Percentiles rank a stretch among this genome's conserved stretches.
These are phyloP conservation scores for Anoplopoma fimbria DNA, from an alignment of 2,113 vertebrate species.

Conservation along the genomic window DNA sequence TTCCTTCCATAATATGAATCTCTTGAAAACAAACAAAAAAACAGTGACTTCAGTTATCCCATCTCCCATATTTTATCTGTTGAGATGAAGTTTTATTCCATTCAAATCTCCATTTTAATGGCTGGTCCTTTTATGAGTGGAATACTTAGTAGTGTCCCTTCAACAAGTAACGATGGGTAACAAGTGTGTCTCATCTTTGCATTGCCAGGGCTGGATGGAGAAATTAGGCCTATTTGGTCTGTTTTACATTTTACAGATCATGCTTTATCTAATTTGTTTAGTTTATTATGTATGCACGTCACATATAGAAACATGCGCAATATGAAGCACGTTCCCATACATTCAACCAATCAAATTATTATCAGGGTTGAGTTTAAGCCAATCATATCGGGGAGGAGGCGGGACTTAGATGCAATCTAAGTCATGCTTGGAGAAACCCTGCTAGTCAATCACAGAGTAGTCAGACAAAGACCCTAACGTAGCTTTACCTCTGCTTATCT, in stretches of 20 bases:
- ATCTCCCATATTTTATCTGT: neutral
- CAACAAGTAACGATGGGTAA: neutral
- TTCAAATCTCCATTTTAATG: too few species aligned
- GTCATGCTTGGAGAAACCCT: too few species aligned
- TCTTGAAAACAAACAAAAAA: neutral
- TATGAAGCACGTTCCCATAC: neutral
- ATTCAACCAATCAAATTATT: constrained; percentile 2
- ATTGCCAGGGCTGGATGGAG: neutral
- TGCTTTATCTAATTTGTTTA: neutral
- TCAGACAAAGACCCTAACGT: neutral
- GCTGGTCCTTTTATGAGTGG: neutral
- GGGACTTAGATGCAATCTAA: too few species aligned
- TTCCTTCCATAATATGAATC: neutral
- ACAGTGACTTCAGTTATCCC: neutral
- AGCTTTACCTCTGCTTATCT: neutral
- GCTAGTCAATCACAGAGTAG: neutral
- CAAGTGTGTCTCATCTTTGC: neutral
- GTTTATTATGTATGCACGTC: neutral
- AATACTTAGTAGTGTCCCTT: neutral
- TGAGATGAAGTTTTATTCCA: neutral
- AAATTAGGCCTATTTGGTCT: neutral
- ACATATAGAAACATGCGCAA: neutral
- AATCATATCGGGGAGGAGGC: constrained; percentile 29
- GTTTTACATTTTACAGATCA: neutral
- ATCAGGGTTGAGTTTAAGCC: neutral